These are phyloP conservation scores for Dromiciops gliroides DNA, from an alignment of 2,113 vertebrate species.

Conservation along the genomic window DNA sequence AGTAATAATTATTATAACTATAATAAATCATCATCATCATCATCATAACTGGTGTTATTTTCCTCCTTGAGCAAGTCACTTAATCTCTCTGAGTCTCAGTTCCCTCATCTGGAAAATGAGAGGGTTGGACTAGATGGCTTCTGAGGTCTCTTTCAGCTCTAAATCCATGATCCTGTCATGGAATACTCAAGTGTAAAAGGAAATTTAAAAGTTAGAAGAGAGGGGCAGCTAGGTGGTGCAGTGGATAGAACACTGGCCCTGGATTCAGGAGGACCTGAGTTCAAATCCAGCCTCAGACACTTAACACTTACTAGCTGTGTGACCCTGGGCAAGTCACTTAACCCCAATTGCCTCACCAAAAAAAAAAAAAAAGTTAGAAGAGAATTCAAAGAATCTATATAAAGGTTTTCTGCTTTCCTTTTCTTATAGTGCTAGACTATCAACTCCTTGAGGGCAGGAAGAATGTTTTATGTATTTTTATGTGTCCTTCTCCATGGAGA, in stretches of 20 bases:
- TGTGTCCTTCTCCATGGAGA: too few species aligned
- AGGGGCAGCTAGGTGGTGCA: too few species aligned
- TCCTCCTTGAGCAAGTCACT: not conserved
- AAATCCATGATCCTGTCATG: not conserved
- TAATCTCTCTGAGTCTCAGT: not conserved
- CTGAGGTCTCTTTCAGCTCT: not conserved
- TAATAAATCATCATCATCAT: not conserved
- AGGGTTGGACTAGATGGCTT: not conserved
- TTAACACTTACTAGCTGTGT: too few species aligned
- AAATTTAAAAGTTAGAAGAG: constrained; percentile 23
- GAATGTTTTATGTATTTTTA: too few species aligned
- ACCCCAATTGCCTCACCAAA: too few species aligned
- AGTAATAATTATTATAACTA: not conserved
- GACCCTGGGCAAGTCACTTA: too few species aligned
- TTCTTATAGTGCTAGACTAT: not conserved
- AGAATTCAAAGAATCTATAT: not conserved
- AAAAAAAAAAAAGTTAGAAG: constrained; percentile 8
- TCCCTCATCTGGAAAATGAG: not conserved
- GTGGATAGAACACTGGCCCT: too few species aligned
- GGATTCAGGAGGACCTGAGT: too few species aligned
- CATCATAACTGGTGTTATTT: not conserved
- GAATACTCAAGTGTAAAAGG: constrained; percentile 2
- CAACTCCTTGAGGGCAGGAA: too few species aligned
- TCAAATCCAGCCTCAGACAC: too few species aligned
- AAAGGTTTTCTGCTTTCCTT: not conserved